phyloP scores from a whole-genome alignment of 2,797 vertebrate species.

The Staurois parvus region DNA sequence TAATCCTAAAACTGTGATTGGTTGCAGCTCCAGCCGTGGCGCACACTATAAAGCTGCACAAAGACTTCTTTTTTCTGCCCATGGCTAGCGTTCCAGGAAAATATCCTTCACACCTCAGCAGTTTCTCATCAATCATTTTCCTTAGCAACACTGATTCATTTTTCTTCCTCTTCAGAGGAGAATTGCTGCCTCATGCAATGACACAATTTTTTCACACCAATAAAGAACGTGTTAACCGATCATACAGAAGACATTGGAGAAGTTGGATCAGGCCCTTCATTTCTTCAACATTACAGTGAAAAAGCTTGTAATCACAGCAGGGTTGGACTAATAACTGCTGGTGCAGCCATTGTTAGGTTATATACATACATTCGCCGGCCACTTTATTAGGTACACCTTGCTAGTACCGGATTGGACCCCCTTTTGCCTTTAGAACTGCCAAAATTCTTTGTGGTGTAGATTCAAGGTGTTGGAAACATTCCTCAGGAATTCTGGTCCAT shows the following conservation, averaged over 20 bases:
- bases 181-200: constrained; percentile 44
- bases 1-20: constrained; percentile 64
- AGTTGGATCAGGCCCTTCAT: neutral
- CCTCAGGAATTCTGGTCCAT: too few relatives aligned
- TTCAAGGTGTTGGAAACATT: too few relatives aligned
- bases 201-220: constrained; percentile 10
- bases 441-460: too few relatives aligned
- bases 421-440: too few relatives aligned
- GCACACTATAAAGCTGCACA: neutral
- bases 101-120: constrained; percentile 52
- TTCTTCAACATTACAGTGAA: too few relatives aligned
- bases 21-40: constrained; percentile 63
- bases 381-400: too few relatives aligned
- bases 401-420: too few relatives aligned
- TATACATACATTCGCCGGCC: too few relatives aligned
- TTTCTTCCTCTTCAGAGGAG: neutral
- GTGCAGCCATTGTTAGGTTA: too few relatives aligned
- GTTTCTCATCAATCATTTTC: constrained; percentile 43
- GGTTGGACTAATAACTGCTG: too few relatives aligned
- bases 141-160: constrained; percentile 12
- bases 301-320: too few relatives aligned
- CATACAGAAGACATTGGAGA: neutral
- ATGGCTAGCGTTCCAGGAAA: constrained; percentile 57
- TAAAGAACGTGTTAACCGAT: neutral
- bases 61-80: constrained; percentile 45